phyloP scores from a whole-genome alignment of 2,888 invertebrate genomes.

The Athalia cordata region DNA sequence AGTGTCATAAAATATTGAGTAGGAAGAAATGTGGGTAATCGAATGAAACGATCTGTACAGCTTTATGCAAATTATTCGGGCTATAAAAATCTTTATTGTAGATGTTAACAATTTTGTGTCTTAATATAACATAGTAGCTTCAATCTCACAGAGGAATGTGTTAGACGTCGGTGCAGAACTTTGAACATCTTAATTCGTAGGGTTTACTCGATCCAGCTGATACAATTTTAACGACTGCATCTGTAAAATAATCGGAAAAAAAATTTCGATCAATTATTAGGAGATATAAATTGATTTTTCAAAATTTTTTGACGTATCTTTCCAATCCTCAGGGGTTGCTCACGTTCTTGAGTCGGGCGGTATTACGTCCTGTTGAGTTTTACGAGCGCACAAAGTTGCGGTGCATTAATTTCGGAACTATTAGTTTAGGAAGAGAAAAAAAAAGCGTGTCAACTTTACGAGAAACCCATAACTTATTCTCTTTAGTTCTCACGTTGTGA shows the following conservation, averaged over 20 bases:
- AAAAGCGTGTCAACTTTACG: conserved; percentile 18
- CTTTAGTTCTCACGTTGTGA: not conserved
- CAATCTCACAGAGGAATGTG: not conserved
- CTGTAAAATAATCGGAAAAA: conserved; percentile 4
- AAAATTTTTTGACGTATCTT: not conserved
- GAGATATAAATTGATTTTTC: not conserved
- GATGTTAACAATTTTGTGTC: too few species aligned
- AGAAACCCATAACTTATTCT: conserved; percentile 32
- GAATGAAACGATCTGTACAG: too few species aligned
- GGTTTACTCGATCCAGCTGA: too few species aligned
- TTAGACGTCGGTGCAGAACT: not conserved
- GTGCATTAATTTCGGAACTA: conserved; percentile 30
- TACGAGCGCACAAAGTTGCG: conserved; percentile 6
- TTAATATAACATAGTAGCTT: too few species aligned
- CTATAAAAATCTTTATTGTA: too few species aligned
- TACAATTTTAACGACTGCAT: not conserved
- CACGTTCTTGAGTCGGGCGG: conserved; percentile 9
- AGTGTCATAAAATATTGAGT: too few species aligned
- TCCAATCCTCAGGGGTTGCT: not conserved
- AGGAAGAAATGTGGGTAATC: too few species aligned
- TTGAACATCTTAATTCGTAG: not conserved
- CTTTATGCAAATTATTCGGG: too few species aligned
- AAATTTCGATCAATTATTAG: not conserved
- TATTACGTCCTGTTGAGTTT: conserved; percentile 2
- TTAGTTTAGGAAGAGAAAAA: not conserved